Evolutionary conservation across 2,888 invertebrate genomes (phyloP), one percentile per base, ranked within the genome.

Genomic region (Archips xylosteana): DNA sequence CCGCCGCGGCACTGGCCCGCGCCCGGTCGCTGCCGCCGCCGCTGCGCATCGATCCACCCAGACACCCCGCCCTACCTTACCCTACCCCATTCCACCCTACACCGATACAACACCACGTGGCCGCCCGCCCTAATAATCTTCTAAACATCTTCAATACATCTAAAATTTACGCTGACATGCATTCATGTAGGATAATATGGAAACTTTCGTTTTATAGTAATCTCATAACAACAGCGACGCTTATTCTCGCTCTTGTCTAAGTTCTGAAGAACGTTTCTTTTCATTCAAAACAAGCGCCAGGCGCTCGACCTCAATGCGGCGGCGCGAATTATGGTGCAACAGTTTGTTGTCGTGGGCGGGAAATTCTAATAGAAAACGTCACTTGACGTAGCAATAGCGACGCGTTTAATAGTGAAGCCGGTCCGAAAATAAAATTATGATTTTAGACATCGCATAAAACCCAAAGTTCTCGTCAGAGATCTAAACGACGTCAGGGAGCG

Each of bases 311-410:
- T 72, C 72, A 80, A 49, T 84, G 90, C 92, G 92, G 69, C 88
- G 87, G 90, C 92, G 92, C 89, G 85, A 76, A 75, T 69, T 77
- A 85, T 69, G 77, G 83, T 85, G 93, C 94, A 94, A 94, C 94
- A 94, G 94, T 86, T 94, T 85, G 93, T 84, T 84, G 87, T 82
- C 81, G 84, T 82, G 85, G 88, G 92, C 92, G 93, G 91, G 90
- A 92, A 92, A 88, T 87, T 91, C 83, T 85, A 89, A 88, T 79
- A 78, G 76, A 77, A 79, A 80, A 84, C 89, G 89, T 89, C 88
- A 87, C 79, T 76, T 78, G 81, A 83, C 83, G 85, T 82, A 80
- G 79, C 70, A 78, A 77, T 74, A 78, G 75, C 76, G 81, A 80
- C 77, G 87, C 82, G 76, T 81, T 82, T 82, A 82, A 87, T 86